These are phyloP conservation scores for Thripadectes ignobilis DNA, from an alignment of 2,797 vertebrate genomes.

Conservation along the genomic window DNA sequence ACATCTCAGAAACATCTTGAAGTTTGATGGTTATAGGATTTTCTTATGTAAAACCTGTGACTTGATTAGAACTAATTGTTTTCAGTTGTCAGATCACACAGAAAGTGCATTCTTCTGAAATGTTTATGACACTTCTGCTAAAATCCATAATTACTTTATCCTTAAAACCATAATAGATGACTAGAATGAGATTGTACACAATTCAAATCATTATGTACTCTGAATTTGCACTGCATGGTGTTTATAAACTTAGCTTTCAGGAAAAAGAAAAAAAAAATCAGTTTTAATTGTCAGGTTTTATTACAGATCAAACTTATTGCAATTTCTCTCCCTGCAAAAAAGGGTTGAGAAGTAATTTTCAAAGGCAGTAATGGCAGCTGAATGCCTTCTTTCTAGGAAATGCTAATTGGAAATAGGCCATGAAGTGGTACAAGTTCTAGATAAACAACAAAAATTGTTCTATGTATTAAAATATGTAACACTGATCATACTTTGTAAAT, in stretches of 20 bases:
- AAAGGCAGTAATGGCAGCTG: neutral
- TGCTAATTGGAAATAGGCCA: neutral
- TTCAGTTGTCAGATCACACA: neutral
- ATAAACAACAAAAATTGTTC: neutral
- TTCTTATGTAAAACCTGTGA: neutral
- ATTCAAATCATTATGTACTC: neutral
- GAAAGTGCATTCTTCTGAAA: neutral
- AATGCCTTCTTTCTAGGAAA: neutral
- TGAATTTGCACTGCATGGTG: neutral
- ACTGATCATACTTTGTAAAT: neutral
- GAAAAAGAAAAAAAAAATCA: neutral
- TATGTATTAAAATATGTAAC: neutral
- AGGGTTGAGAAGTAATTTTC: neutral
- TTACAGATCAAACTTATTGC: neutral
- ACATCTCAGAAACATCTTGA: neutral
- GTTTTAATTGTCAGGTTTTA: neutral
- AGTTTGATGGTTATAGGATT: neutral
- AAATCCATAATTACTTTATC: neutral
- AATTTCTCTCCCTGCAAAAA: neutral
- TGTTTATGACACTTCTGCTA: neutral
- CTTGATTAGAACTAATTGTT: neutral
- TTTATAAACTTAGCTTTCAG: neutral
- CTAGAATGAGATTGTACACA: neutral
- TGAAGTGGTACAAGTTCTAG: neutral
- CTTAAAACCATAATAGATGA: neutral